Conservation (phyloP, 35 echinoderm and acorn worm genomes). For the Diadema setosum region DNA sequence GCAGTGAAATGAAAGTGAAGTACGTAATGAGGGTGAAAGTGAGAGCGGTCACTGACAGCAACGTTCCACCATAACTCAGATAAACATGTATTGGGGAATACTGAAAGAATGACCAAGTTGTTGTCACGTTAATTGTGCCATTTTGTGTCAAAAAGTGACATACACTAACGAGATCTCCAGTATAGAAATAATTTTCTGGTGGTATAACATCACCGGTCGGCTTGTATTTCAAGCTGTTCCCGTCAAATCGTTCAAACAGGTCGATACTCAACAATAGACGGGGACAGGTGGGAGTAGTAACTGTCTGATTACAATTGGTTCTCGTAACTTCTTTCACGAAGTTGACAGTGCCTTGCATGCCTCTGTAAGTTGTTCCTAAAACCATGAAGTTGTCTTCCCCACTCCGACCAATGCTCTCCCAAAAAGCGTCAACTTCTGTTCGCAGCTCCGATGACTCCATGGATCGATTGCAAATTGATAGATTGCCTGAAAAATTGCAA, state of each 20-base stretch:
- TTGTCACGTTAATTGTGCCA: background rate
- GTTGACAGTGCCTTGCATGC: background rate
- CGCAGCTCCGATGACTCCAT: background rate
- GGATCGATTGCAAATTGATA: background rate
- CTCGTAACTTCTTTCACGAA: background rate
- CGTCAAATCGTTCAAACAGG: background rate
- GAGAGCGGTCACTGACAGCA: background rate
- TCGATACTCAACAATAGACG: background rate
- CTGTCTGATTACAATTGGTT: background rate
- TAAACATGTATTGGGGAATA: background rate
- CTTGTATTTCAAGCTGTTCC: background rate
- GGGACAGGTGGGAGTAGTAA: background rate
- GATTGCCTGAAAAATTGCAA: background rate
- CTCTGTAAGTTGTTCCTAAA: background rate
- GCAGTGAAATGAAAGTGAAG: background rate
- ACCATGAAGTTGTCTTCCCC: background rate
- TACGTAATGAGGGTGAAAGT: background rate
- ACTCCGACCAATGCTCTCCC: background rate
- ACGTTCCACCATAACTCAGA: background rate
- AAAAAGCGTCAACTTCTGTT: too few species aligned
- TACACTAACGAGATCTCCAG: background rate
- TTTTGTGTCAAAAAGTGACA: background rate
- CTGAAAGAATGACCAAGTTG: background rate
- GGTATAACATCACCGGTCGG: background rate
- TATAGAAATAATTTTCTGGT: background rate